phyloP scores from a whole-genome alignment of 37 sponge, comb jelly and placozoan species.

The Aplysina aerophoba region DNA sequence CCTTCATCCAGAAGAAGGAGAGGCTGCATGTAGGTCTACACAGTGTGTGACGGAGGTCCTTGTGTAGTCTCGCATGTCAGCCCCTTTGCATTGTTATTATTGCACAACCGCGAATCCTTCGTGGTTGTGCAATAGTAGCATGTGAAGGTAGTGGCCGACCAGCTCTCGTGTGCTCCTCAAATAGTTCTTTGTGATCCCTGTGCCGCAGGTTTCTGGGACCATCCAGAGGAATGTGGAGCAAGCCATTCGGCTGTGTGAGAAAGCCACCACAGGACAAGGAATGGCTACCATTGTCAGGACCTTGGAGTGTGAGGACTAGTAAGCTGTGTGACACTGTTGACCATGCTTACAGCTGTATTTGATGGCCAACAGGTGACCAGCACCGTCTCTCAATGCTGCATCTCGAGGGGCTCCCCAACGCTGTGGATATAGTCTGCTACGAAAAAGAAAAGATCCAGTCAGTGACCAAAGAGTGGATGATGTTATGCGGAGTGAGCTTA shows the following conservation, averaged over 20 bases:
- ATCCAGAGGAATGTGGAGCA: background rate
- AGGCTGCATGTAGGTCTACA: background rate
- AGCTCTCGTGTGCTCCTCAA: background rate
- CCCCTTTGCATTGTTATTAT: no score
- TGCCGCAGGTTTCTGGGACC: background rate
- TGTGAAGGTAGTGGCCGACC: no score
- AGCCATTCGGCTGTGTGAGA: background rate
- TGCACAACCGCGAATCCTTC: no score
- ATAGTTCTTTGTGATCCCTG: background rate
- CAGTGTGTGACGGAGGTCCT: no score
- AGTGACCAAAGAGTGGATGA: background rate
- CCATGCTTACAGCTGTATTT: no score
- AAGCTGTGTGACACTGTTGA: no score
- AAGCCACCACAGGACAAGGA: background rate
- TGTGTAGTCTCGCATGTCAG: no score
- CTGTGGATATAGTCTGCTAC: background rate
- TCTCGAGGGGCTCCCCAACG: background rate
- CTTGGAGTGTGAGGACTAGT: constrained; percentile 1
- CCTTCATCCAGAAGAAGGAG: background rate
- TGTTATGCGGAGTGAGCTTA: background rate
- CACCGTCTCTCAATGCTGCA: no score
- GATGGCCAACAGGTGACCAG: no score
- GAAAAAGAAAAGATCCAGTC: background rate
- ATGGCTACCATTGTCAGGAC: background rate
- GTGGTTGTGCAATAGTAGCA: no score